phyloP scores from a whole-genome alignment of 2,113 vertebrate species.

The Anguilla rostrata region DNA sequence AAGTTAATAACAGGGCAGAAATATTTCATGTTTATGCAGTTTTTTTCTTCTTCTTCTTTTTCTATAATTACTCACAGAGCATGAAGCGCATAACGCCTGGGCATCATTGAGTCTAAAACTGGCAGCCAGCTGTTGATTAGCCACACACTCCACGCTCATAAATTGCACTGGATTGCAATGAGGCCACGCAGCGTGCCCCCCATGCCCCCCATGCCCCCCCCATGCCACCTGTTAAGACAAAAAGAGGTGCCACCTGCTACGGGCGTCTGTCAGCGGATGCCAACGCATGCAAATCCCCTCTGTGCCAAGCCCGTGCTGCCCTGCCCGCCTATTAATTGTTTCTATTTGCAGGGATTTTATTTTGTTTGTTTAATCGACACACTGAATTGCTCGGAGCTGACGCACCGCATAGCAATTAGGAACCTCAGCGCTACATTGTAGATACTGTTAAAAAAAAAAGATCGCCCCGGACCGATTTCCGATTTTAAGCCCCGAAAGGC shows the following conservation, averaged over 20 bases:
- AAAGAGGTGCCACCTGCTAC: constrained; percentile 46
- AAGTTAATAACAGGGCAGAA: too few relatives aligned
- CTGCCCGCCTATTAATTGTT: constrained; percentile 45
- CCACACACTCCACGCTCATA: neutral
- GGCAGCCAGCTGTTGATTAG: neutral
- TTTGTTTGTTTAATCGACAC: constrained; percentile 54
- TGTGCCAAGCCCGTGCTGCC: constrained; percentile 41
- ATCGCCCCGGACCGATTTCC: constrained; percentile 57
- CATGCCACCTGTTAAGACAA: constrained; percentile 24
- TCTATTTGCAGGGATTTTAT: constrained; percentile 51
- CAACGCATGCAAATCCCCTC: constrained; percentile 41
- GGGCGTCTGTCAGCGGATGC: constrained; percentile 45
- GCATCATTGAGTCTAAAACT: neutral
- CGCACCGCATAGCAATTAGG: constrained; percentile 62
- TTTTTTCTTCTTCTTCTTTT: too few relatives aligned
- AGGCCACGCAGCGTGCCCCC: constrained; percentile 31
- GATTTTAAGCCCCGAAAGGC: constrained; percentile 62
- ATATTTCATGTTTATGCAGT: too few relatives aligned
- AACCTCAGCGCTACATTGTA: constrained; percentile 59
- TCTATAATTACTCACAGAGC: too few relatives aligned
- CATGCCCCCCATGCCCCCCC: constrained; percentile 19
- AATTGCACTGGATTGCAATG: constrained; percentile 34
- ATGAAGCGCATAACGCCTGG: too few relatives aligned
- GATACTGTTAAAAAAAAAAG: constrained; percentile 49
- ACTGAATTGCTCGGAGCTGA: constrained; percentile 51